Base-by-base conservation (phyloP, 2,113 vertebrate genomes). In the Trichomycterus rosablanca region DNA sequence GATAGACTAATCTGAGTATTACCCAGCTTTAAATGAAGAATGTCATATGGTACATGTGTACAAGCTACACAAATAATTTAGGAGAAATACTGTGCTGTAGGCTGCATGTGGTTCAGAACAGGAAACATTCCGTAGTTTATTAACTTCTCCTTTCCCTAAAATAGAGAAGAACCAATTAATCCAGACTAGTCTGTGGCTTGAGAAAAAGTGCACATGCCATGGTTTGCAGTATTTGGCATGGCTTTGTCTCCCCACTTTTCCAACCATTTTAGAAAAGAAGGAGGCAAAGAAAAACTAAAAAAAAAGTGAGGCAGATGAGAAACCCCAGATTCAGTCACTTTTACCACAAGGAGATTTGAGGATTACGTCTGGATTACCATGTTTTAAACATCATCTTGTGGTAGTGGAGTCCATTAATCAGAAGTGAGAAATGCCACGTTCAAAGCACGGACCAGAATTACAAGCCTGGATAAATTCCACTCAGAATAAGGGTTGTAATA, bases 361-460 rank as follows among this genome's bases (percentile, higher is more conserved):
- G 77, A 78, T 82, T 78, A 76, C 30, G 18, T 60, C 69, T 74
- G 70, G 72, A 80, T 82, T 82, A 81, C 70, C 67, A 64, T 71
- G 73, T 79, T 81, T 84, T 75, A 83, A 83, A 83, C 83, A 75
- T 81, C 71, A 78, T 81, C 62, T 56, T 67, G 70, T 3, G 69
- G 63, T 51, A 40, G 32, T 58, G 49, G 57, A 40, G 56, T 39
- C 66, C 66, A 74, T 74, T 70, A 72, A 72, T 70, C 66, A 72
- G 57, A 63, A 60, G 26, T 15, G 51, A 61, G 56, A 64, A 67
- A 59, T 37, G 43, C 39, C 45, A 56, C 45, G 50, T 40, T 70
- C 55, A 50, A 28, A 16, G 39, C 34, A 37, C 28, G 11, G 42
- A 66, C 48, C 40, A 44, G 57, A 57, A 50, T 46, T 37, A 55